Base-by-base conservation (phyloP, 1,140 invertebrate genomes). In the Drosophila ohnishii region DNA sequence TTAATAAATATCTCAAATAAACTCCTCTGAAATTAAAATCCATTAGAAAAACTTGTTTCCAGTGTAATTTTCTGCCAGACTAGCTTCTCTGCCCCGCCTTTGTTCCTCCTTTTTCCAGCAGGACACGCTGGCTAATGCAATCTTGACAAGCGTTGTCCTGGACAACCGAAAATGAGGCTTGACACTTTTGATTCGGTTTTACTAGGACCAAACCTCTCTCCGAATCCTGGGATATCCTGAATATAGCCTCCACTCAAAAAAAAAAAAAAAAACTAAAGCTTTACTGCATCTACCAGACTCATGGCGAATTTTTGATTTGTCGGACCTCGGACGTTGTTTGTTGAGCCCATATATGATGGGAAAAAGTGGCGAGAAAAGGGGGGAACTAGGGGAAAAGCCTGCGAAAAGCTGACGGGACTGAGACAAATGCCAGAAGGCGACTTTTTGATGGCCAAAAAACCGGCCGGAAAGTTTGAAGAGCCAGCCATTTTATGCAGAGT, bases 131-230 rank as follows among this genome's bases (percentile, higher is more conserved):
- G 75, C 82, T 87, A 87, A 86, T 83, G 83, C 83, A 87, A 86
- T 86, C 83, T 83, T 79, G 82, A 86, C 82, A 79, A 81, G 78
- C 69, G 75, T 47, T 75, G 72, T 63, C 48, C 62, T 45, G 64
- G 59, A 59, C 65, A 75, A 53, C 82, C 78, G 65, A 86, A 86
- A 86, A 86, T 86, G 84, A 83, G 83, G 83, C 83, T 76, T 87
- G 83, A 79, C 83, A 83, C 83, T 86, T 86, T 83, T 87, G 83
- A 86, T 82, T 86, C 65, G 83, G 79, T 82, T 87, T 82, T 70
- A 70, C 63, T 51, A 40, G 25, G 28, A 40, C 40, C 62, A 32
- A 32, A 19, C 22, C 50, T 5, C 6, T 3, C 30, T 11, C 19
- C 35, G 3, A 28, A 3, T 55, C 19, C 51, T n/a, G 34, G 34